Conservation (phyloP, 2,888 invertebrate genomes). For the Sinhomidia bicolor region DNA sequence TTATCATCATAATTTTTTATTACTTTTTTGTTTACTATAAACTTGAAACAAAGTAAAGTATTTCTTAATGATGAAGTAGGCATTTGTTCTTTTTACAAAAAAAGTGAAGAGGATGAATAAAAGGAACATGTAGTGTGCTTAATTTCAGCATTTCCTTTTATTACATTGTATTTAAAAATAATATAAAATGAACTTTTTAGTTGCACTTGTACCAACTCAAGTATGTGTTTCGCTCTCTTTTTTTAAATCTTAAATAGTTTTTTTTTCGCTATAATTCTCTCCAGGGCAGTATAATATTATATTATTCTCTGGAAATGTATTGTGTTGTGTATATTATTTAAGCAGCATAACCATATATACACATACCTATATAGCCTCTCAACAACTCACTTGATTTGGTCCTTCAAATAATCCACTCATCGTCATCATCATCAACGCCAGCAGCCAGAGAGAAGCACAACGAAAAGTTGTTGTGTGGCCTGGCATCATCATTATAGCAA, state of each 20-base stretch:
- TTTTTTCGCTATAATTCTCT: background rate
- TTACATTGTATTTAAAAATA: slow-evolving; percentile 18
- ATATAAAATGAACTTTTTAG: slow-evolving; percentile 54
- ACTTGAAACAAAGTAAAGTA: background rate
- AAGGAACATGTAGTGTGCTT: no score
- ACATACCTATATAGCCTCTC: background rate
- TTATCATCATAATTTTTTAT: no score
- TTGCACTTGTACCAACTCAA: slow-evolving; percentile 31
- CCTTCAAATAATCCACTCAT: slow-evolving; percentile 80
- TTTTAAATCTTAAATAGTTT: background rate
- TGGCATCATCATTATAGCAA: background rate
- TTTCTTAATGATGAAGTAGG: background rate
- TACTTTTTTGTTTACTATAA: background rate
- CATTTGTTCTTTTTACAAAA: background rate
- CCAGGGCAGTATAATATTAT: no score
- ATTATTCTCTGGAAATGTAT: no score
- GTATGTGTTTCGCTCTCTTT: slow-evolving; percentile 26
- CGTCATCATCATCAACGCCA: slow-evolving; percentile 64
- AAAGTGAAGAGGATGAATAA: background rate
- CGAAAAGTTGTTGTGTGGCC: background rate
- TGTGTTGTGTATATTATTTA: no score
- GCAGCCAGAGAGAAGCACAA: background rate
- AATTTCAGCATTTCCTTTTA: background rate
- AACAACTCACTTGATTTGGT: slow-evolving; percentile 78
- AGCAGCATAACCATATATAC: background rate